Conservation (phyloP, 2,888 invertebrate genomes). For the Diaprepes abbreviatus region DNA sequence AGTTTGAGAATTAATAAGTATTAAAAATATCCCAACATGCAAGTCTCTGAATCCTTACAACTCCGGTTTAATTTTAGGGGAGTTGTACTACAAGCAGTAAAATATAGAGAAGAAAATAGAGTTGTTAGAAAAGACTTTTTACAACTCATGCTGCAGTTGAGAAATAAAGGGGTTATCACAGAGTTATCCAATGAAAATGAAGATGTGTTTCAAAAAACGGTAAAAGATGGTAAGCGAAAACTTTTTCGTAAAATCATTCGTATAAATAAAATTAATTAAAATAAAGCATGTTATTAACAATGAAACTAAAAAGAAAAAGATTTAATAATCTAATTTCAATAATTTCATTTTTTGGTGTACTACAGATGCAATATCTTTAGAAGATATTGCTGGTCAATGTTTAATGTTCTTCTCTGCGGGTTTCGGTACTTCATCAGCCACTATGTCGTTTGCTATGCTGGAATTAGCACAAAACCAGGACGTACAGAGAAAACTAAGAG, state of each 20-base stretch:
- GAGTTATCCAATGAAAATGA: slow-evolving; percentile 50
- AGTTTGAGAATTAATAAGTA: no score
- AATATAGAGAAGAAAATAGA: slow-evolving; percentile 35
- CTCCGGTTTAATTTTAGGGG: slow-evolving; percentile 12
- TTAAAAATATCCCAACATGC: no score
- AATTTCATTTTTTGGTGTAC: no score
- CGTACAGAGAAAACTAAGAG: not conserved
- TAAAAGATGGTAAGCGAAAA: slow-evolving; percentile 11
- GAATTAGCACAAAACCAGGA: not conserved
- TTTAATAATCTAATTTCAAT: no score
- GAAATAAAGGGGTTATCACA: slow-evolving; percentile 58
- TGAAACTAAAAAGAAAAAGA: no score
- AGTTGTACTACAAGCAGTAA: slow-evolving; percentile 15
- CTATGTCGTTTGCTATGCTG: slow-evolving; percentile 1
- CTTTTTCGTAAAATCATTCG: no score
- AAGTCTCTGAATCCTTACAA: no score
- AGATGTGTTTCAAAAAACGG: slow-evolving; percentile 26
- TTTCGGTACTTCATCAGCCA: slow-evolving; percentile 21
- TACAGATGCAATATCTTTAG: not conserved
- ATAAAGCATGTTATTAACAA: no score
- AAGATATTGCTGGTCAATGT: slow-evolving; percentile 49
- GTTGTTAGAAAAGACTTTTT: slow-evolving; percentile 32
- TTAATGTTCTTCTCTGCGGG: slow-evolving; percentile 27
- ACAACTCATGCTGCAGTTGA: slow-evolving; percentile 47
- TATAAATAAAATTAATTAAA: no score